Percentiles rank a stretch among this genome's conserved stretches.
Evolutionary conservation across 2,888 invertebrate species (phyloP).

Genomic region (Bugulina stolonifera): DNA sequence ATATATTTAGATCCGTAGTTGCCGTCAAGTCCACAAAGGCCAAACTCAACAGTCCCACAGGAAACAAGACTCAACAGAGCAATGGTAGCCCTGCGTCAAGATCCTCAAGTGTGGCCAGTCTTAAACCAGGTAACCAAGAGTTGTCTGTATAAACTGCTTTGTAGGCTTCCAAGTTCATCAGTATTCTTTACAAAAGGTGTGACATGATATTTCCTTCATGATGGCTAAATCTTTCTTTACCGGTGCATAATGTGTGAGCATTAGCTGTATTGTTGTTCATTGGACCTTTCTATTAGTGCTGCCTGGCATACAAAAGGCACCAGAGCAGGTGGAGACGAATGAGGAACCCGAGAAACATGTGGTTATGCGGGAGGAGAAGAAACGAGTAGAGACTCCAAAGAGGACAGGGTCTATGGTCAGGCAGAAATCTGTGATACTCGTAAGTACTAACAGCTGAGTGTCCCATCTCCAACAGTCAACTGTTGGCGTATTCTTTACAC

Average conservation of each 20-base stretch:
- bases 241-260: too few relatives aligned
- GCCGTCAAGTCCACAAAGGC: background rate
- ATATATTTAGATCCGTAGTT: background rate
- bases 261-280: too few relatives aligned
- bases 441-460: too few relatives aligned
- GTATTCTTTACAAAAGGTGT: too few relatives aligned
- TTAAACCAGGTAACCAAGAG: conserved; percentile 23
- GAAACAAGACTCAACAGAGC: background rate
- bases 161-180: too few relatives aligned
- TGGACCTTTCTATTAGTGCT: background rate
- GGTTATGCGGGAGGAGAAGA: background rate
- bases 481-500: too few relatives aligned
- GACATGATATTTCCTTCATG: too few relatives aligned
- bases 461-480: too few relatives aligned
- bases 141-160: too few relatives aligned
- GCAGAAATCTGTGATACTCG: background rate
- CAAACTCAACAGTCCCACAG: background rate
- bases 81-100: background rate
- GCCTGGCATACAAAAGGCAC: background rate
- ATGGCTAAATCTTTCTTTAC: too few relatives aligned
- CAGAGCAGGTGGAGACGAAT: background rate
- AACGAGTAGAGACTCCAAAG: background rate
- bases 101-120: conserved; percentile 18
- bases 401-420: background rate
- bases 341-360: background rate